Evolutionary conservation across 2,113 vertebrate species (phyloP), one percentile per base, ranked within the genome.

Genomic region (Isurus oxyrinchus): DNA sequence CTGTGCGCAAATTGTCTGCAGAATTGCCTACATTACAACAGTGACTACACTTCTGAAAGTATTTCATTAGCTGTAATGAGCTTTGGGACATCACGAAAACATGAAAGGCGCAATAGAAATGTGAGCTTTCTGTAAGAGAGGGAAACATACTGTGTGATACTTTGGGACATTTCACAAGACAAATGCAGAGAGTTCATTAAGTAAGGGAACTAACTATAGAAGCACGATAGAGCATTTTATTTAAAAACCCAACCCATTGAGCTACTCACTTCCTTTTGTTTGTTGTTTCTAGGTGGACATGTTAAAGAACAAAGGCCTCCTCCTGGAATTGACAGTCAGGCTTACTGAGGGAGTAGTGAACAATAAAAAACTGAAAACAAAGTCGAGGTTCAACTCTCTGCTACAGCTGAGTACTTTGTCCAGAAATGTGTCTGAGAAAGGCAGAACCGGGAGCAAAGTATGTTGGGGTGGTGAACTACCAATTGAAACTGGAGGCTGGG

Each of bases 301-400:
- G 53, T 49, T 99, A 27, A 99, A 98, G 97, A 97, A 97, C 13
- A 99, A 99, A 96, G 97, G 97, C 6, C 61, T 97, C 95, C 97
- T 99, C 96, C 96, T 99, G 97, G 97, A 98, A 25, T 96, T 99
- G 96, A 98, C 98, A 0, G 97, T 96, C 0, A 96, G 97, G 76
- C 97, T 99, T 96, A 99, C 99, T 0, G 98, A 99, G 81, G 99
- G 99, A 19, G 6, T 98, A 4, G 98, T 99, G 44, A 98, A 98
- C 0, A 98, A 99, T 4, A 98, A 97, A 96, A 98, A 96, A 94
- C 88, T 98, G 21, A 81, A 96, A 63, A 96, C 97, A 84, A 97
- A 96, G 67, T 97, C 97, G 0, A 27, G 66, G 0, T 96, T 97
- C 87, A 97, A 97, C 61, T 0, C 53, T 14, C 91, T 97, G 61